Base-by-base conservation (phyloP, 2,888 invertebrate species). In the Luperina testacea region DNA sequence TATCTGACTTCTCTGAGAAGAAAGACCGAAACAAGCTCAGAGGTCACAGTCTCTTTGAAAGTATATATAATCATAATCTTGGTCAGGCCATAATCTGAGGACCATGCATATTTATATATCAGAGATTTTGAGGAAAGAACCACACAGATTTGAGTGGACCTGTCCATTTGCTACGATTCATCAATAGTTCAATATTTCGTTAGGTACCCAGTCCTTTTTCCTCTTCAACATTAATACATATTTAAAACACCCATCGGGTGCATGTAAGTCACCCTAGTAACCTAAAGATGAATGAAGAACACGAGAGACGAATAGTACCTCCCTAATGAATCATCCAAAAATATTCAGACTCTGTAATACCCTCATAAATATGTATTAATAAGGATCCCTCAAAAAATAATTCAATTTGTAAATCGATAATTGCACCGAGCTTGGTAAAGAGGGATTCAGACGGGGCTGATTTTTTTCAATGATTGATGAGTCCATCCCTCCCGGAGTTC, bases 401-500 rank as follows among this genome's bases (percentile, higher is more conserved):
- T 94, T 93, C 89, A 92, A 93, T 94, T 92, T 92, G 89, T 90
- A 81, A 79, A 83, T 86, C 89, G 91, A 92, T 94, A 92, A 94
- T 93, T 92, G 93, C 91, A 87, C 77, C 75, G 78, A 82, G 85
- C 84, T 89, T 82, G 82, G 80, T 80, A 67, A 82, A 80, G 72
- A 74, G 79, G 72, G 69, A 77, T 48, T 53, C 65, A 51, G 72
- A 61, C 48, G 64, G 72, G 83, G 75, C 89, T 78, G 86, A 86
- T 82, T 91, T 89, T 91, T 45, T 75, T 91, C 90, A 92, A 94
- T 95, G 94, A 94, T 94, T 94, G 93, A 94, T 94, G 93, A 92
- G 90, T 81, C 38, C 24, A 42, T 90, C 86, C 86, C 83, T 72
- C 76, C 81, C 90, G 87, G 92, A 92, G 93, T 93, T 94, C 90